These are phyloP conservation scores for Buceros bicornis DNA, from an alignment of 2,797 vertebrate genomes.

Conservation along the genomic window DNA sequence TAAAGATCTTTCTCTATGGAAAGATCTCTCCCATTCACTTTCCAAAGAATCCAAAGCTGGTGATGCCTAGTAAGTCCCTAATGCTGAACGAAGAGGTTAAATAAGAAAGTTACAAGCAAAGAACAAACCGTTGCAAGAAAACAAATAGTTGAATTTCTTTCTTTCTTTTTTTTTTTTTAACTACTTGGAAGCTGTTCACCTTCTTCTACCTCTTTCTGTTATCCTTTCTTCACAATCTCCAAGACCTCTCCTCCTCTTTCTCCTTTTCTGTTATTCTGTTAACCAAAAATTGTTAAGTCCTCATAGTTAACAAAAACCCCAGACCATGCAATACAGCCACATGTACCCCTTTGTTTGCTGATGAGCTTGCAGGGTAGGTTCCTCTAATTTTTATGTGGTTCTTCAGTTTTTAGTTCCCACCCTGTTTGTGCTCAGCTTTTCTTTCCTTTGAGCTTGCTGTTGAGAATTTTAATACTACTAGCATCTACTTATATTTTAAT, in stretches of 20 bases:
- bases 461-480: neutral
- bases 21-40: neutral
- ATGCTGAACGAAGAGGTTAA: neutral
- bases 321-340: neutral
- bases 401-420: neutral
- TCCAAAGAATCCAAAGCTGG: neutral
- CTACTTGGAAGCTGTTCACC: neutral
- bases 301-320: neutral
- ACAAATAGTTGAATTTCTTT: neutral
- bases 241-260: neutral
- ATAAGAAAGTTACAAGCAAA: neutral
- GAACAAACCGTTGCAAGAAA: neutral
- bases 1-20: neutral
- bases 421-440: neutral
- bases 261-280: neutral
- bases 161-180: neutral
- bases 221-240: neutral
- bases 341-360: neutral
- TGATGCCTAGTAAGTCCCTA: neutral
- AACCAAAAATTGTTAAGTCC: neutral
- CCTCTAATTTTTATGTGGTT: neutral
- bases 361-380: neutral
- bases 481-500: neutral
- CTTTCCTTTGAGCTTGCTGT: neutral
- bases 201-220: neutral